phyloP scores from a whole-genome alignment of 2,797 vertebrate species.

The Setipinna tenuifilis region DNA sequence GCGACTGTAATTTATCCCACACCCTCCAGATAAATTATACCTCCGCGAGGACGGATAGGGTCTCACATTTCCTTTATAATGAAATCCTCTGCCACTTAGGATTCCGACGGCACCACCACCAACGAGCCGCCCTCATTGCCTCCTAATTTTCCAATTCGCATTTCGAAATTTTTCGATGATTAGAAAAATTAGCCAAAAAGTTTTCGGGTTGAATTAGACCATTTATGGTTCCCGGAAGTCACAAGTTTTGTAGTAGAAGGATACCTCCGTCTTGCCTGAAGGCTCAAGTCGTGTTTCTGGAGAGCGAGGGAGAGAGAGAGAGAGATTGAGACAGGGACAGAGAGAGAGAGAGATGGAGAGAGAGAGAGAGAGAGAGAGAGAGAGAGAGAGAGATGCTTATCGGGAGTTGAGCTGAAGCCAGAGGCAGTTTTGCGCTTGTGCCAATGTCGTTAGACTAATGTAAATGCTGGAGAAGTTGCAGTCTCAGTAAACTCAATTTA shows the following conservation, averaged over 20 bases:
- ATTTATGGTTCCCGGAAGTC: not conserved
- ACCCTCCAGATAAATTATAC: not conserved
- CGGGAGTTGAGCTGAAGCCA: slow-evolving; percentile 16
- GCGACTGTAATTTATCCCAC: not conserved
- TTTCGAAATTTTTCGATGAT: not conserved
- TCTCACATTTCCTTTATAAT: slow-evolving; percentile 3
- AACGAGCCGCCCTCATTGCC: not conserved
- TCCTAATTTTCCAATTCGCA: slow-evolving; percentile 20
- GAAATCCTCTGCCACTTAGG: slow-evolving; percentile 20
- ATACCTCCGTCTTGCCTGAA: not conserved
- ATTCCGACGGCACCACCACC: not conserved
- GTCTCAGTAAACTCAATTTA: slow-evolving; percentile 25
- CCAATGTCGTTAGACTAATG: slow-evolving; percentile 28
- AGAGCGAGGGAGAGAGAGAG: not conserved
- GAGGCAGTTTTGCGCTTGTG: slow-evolving; percentile 6
- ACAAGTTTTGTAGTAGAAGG: not conserved
- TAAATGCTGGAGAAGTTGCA: slow-evolving; percentile 26
- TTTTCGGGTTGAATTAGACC: not conserved
- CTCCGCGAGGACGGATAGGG: not conserved
- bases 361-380: no score
- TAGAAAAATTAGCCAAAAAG: not conserved
- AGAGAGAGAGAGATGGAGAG: not conserved
- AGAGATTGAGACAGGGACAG: not conserved
- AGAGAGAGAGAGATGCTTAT: slow-evolving; percentile 2
- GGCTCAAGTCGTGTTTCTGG: not conserved